A percentile compares a stretch with the other conserved stretches of the same genome.
Conservation (phyloP, 2,888 invertebrate species). For the Tubulanus polymorphus region DNA sequence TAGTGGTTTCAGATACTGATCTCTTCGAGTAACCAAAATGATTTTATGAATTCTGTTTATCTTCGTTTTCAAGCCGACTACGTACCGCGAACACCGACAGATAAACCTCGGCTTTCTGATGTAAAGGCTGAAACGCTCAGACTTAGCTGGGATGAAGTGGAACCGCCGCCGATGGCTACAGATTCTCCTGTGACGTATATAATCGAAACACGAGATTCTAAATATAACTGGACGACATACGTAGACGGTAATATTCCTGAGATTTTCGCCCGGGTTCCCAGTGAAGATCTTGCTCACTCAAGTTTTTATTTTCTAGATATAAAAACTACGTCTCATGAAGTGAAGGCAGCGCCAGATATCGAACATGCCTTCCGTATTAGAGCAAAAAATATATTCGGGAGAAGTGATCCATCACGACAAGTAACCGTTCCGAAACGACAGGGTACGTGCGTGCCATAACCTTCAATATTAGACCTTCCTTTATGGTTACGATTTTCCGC, state of each 20-base stretch:
- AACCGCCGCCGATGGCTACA: slow-evolving; percentile 74
- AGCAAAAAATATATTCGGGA: slow-evolving; percentile 91
- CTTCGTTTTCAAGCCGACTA: background rate
- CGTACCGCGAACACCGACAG: slow-evolving; percentile 42
- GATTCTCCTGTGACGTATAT: slow-evolving; percentile 85
- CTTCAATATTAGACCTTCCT: background rate
- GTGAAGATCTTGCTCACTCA: no score
- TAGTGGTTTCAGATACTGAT: no score
- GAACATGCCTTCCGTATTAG: slow-evolving; percentile 94
- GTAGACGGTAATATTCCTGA: slow-evolving; percentile 26
- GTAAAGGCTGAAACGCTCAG: slow-evolving; percentile 87
- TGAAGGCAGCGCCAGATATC: slow-evolving; percentile 53
- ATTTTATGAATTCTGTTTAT: no score
- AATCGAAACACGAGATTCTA: slow-evolving; percentile 72
- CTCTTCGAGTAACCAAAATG: no score
- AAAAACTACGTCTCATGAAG: background rate
- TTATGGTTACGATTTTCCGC: background rate
- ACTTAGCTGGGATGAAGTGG: slow-evolving; percentile 89
- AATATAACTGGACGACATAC: slow-evolving; percentile 42
- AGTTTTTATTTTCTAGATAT: no score
- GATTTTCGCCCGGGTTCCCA: slow-evolving; percentile 27
- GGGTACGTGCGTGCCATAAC: slow-evolving; percentile 23
- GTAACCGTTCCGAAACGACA: slow-evolving; percentile 37
- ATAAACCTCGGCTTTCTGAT: slow-evolving; percentile 84
- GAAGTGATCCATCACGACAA: slow-evolving; percentile 88